Evolutionary conservation across 2,113 vertebrate genomes (phyloP), one percentile per base, ranked within the genome.

Genomic region (Heliornis fulica): DNA sequence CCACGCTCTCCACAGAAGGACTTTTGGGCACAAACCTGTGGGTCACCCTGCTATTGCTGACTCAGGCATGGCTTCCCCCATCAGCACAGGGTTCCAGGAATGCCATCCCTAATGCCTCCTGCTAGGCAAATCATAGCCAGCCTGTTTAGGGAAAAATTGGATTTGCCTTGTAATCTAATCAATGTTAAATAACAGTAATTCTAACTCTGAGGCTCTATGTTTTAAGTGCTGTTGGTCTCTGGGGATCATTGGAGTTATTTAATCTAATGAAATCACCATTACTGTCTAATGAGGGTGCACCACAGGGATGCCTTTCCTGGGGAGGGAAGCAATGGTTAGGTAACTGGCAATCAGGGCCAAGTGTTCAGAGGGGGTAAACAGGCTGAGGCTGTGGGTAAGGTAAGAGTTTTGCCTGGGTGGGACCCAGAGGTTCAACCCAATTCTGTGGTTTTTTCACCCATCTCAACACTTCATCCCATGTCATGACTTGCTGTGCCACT

Each of bases 101-200:
- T 69, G 61, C 72, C 1, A 0, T 76, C 70, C 50, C 25, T 36
- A 71, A 34, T 31, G 2, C 82, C 81, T 88, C 91, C 85, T 13
- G 4, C 64, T 10, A 83, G 91, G 81, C 85, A 95, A 93, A 89
- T 89, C 84, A 28, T 5, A 75, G 79, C 88, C 83, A 16, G 87
- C 66, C 31, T 60, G 88, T 60, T 85, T 92, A 78, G 92, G 83
- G 72, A 60, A 79, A 84, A 96, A 97, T 95, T 93, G 61, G 94
- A 96, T 97, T 97, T 97, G 79, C 93, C 69, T 92, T 87, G 78
- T 96, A 97, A 97, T 95, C 90, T 96, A 96, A 97, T 97, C 95
- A 96, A 83, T 94, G 93, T 93, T 97, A 96, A 96, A 96, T 93
- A 96, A 96, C 86, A 53, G 94, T 90, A 92, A 96, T 96, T 97